Evolutionary conservation across 92 coral and sea anemone genomes (phyloP).

Genomic region (Palythoa heliodiscus): DNA sequence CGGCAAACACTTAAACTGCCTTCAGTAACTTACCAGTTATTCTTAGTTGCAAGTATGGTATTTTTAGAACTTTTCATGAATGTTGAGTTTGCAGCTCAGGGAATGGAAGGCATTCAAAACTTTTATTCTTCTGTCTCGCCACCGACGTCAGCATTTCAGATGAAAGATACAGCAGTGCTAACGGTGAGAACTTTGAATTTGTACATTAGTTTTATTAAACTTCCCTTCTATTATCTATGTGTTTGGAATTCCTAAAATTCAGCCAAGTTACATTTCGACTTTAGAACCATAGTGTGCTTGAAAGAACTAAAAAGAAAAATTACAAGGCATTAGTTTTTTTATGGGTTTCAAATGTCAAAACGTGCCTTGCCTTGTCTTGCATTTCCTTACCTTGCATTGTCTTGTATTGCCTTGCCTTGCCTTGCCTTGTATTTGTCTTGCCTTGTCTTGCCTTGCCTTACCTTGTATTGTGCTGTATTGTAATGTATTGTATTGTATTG

Average conservation of each 20-base stretch:
- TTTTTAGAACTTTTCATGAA: not conserved
- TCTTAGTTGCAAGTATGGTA: not conserved
- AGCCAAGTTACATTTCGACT: no score
- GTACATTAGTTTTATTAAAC: not conserved
- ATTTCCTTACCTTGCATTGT: no score
- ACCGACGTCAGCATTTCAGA: constrained; percentile 74
- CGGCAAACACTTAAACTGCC: not conserved
- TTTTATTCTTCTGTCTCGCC: constrained; percentile 84
- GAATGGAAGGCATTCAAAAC: constrained; percentile 57
- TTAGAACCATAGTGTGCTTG: no score
- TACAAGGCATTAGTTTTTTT: no score
- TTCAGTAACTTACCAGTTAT: not conserved
- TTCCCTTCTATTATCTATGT: not conserved
- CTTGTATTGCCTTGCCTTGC: no score
- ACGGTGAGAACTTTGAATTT: constrained; percentile 38
- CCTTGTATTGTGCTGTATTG: no score
- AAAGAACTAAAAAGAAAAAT: no score
- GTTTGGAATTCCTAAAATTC: not conserved
- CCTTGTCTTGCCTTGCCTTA: no score
- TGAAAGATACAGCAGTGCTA: constrained; percentile 48
- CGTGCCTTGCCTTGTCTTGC: no score
- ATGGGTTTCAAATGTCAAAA: no score
- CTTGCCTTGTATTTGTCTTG: no score
- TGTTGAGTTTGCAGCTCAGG: constrained; percentile 48
- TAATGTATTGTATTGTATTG: no score